phyloP scores from a whole-genome alignment of 2,888 invertebrate genomes.

The Emmelina monodactyla region DNA sequence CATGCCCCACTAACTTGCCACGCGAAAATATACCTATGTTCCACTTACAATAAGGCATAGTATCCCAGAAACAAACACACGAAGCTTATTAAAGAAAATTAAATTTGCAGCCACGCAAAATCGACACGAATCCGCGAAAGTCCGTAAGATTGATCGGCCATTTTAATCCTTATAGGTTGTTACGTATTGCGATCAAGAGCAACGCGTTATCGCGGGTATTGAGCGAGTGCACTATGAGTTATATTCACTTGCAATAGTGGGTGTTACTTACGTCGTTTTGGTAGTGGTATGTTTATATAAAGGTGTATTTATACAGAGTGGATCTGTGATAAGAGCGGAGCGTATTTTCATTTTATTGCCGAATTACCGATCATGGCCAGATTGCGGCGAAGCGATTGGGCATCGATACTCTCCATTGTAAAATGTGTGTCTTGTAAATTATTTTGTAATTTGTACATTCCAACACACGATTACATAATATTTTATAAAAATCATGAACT shows the following conservation, averaged over 20 bases:
- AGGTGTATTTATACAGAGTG: constrained; percentile 53
- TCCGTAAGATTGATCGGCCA: constrained; percentile 26
- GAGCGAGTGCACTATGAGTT: neutral
- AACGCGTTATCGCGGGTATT: neutral
- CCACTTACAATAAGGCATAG: neutral
- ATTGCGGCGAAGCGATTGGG: constrained; percentile 47
- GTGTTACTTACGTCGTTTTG: constrained; percentile 10
- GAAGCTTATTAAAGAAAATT: constrained; percentile 63
- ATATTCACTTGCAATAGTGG: constrained; percentile 19
- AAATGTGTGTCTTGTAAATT: constrained; percentile 48
- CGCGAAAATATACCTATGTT: constrained; percentile 1
- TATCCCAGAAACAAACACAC: neutral
- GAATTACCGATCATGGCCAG: constrained; percentile 65
- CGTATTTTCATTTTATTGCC: constrained; percentile 68
- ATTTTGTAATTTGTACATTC: constrained; percentile 39
- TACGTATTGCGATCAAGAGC: constrained; percentile 21
- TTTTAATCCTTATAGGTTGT: constrained; percentile 32
- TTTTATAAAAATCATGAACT: too few species aligned
- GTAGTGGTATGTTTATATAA: constrained; percentile 48
- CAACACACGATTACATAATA: too few species aligned
- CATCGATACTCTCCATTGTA: constrained; percentile 57
- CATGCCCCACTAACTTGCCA: constrained; percentile 43
- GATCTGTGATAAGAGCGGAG: constrained; percentile 58
- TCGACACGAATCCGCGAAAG: constrained; percentile 45
- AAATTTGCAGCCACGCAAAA: constrained; percentile 59